Conservation (phyloP, 2,797 vertebrate species). For the Lepilemur septentrionalis region DNA sequence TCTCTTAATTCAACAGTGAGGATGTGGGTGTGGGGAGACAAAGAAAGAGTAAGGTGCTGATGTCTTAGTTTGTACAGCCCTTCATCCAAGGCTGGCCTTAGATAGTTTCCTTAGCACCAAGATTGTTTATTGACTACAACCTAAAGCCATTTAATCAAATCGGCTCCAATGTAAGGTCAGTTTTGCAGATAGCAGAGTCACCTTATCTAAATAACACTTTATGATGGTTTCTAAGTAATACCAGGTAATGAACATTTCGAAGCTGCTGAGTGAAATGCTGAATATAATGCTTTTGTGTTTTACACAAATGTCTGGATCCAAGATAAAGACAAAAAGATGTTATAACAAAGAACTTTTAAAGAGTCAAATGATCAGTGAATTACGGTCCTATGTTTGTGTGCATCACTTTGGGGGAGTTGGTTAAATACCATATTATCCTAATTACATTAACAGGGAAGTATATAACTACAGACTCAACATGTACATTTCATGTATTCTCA, state of each 20-base stretch:
- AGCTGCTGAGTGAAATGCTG: background rate
- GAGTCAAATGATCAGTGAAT: slow-evolving; percentile 41
- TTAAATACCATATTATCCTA: slow-evolving; percentile 69
- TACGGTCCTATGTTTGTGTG: background rate
- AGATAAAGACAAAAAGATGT: background rate
- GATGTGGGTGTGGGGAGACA: background rate
- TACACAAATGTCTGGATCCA: background rate
- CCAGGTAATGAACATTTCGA: background rate
- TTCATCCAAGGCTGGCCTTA: slow-evolving; percentile 54
- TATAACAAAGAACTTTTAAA: slow-evolving; percentile 53
- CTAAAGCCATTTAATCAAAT: slow-evolving; percentile 65
- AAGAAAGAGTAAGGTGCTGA: background rate
- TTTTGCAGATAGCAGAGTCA: slow-evolving; percentile 11
- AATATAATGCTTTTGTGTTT: background rate
- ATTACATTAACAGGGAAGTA: slow-evolving; percentile 71
- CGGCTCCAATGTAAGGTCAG: slow-evolving; percentile 59
- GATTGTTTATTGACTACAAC: slow-evolving; percentile 50
- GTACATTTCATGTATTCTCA: slow-evolving; percentile 72
- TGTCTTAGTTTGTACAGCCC: background rate
- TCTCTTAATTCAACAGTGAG: background rate
- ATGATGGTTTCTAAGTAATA: slow-evolving; percentile 39
- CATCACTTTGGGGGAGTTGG: slow-evolving; percentile 62
- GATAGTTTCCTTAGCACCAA: slow-evolving; percentile 58
- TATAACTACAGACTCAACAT: slow-evolving; percentile 67
- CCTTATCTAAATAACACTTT: slow-evolving; percentile 53